Evolutionary conservation across 2,113 vertebrate species (phyloP).

Genomic region (Mastomys natalensis): DNA sequence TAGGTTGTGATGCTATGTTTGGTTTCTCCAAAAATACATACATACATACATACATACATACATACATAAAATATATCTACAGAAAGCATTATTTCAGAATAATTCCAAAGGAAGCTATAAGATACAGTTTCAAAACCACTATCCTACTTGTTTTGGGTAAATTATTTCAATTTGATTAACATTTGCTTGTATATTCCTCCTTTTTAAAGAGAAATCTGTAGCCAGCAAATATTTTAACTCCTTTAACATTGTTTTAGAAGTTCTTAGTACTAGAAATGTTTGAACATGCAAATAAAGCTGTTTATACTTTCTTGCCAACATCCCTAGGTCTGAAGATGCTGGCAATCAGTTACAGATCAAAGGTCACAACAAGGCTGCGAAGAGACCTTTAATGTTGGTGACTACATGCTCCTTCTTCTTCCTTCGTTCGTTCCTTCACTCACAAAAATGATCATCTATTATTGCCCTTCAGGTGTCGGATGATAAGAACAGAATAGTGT

Average conservation of each 20-base stretch:
- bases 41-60: not conserved
- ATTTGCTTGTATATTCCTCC: not conserved
- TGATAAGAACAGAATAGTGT: not conserved
- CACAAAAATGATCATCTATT: not conserved
- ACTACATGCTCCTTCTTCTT: not conserved
- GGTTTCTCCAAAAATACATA: not conserved
- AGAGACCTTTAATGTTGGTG: not conserved
- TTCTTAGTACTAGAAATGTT: not conserved
- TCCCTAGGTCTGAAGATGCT: constrained; percentile 4
- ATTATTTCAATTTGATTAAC: constrained; percentile 6
- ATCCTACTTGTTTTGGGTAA: constrained; percentile 5
- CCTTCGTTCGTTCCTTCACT: no score
- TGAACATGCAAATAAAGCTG: constrained; percentile 25
- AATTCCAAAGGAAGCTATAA: constrained; percentile 41
- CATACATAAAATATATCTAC: not conserved
- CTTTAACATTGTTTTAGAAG: constrained; percentile 18
- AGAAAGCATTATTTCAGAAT: constrained; percentile 14
- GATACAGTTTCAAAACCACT: not conserved
- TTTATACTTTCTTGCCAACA: constrained; percentile 33
- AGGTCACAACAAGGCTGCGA: not conserved
- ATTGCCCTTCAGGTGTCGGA: not conserved
- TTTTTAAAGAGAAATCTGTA: not conserved
- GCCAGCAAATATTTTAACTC: constrained; percentile 44
- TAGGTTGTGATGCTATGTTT: constrained; percentile 12
- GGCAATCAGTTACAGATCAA: not conserved